Base-by-base conservation (phyloP, 35 echinoderm and acorn worm genomes). In the Apostichopus californicus region DNA sequence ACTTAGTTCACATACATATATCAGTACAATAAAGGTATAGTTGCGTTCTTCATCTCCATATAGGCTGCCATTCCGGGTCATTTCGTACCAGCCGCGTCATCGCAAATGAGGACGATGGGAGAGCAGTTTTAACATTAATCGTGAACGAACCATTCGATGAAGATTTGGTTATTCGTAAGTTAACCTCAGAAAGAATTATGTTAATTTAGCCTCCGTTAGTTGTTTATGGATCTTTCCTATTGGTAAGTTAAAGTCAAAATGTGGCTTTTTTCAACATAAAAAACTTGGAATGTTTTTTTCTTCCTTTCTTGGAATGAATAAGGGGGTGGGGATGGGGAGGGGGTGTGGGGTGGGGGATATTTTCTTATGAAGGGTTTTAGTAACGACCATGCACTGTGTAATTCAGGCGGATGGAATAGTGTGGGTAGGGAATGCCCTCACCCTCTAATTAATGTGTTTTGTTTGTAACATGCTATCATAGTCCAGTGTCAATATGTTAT, bases 1-100 rank as follows among this genome's bases (percentile, higher is more conserved):
- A 8, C 7, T 8, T 61, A 12, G 58, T 61, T 61, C 6, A 61
- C 58, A 25, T 87, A 17, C 4, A 7, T 87, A 14, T 87, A 21
- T n/a, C 9, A 59, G 13, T 46, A 46, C 34, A 46, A 46, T 46
- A 3, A 46, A 46, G 34, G 34, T 46, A 46, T 46, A 46, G 34
- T 3, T 46, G 34, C 34, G 34, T 46, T 46, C 34, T 46, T 46
- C 34, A 46, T 8, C 8, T 61, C 58, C 58, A 8, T 9, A 3
- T 26, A 89, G 86, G 86, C 4, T 89, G 86, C 64, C 86, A 89
- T 89, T 89, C 86, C 9, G 86, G 86, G 14, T 89, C 86, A 34
- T 73, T 89, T 13, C 86, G 86, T 28, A 89, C 86, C 57, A 89
- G 86, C 52, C 86, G 86, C 9, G 86, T 89, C 9, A 73, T 89